Evolutionary conservation across 2,888 invertebrate species (phyloP).

Genomic region (Nycteola revayana): DNA sequence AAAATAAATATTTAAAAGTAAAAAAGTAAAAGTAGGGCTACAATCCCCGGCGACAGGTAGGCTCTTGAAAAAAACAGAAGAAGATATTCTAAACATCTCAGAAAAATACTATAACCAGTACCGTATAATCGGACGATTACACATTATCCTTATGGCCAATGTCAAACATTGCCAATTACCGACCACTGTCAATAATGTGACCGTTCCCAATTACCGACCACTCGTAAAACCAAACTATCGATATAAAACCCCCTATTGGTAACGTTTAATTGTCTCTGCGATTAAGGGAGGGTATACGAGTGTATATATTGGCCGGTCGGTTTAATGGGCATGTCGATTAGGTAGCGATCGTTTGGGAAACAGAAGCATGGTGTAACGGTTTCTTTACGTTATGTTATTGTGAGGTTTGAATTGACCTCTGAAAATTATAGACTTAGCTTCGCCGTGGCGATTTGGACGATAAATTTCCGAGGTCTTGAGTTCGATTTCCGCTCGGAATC

Average conservation of each 20-base stretch:
- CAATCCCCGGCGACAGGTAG: too few species aligned
- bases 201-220: slow-evolving; percentile 48
- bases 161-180: slow-evolving; percentile 5
- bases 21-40: too few species aligned
- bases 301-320: slow-evolving; percentile 12
- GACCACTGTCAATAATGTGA: slow-evolving; percentile 3
- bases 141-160: background rate
- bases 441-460: too few species aligned
- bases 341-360: slow-evolving; percentile 3
- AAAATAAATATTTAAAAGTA: too few species aligned
- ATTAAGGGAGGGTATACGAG: background rate
- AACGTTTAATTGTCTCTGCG: slow-evolving; percentile 29
- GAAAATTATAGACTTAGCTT: too few species aligned
- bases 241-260: slow-evolving; percentile 45
- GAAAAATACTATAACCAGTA: too few species aligned
- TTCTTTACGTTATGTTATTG: background rate
- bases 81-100: too few species aligned
- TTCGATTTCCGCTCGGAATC: too few species aligned
- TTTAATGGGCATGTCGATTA: background rate
- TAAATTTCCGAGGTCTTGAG: too few species aligned
- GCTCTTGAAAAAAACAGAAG: too few species aligned
- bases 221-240: slow-evolving; percentile 57
- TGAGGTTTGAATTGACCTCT: too few species aligned
- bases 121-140: background rate
- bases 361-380: background rate